These are phyloP conservation scores for Manis pentadactyla DNA, from an alignment of 2,797 vertebrate species.

Conservation along the genomic window DNA sequence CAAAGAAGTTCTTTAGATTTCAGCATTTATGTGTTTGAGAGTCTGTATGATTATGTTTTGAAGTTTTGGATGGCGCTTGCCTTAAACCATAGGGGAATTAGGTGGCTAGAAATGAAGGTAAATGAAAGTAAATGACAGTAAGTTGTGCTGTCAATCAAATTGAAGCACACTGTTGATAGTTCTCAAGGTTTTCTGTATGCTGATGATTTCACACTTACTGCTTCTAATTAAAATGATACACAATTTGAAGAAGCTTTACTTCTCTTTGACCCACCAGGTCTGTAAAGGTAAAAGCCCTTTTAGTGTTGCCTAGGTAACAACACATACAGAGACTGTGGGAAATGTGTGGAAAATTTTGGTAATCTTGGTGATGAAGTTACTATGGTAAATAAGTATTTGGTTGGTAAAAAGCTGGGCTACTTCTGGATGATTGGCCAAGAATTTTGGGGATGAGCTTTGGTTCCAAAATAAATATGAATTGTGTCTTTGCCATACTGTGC, in stretches of 20 bases:
- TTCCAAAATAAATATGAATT: constrained; percentile 61
- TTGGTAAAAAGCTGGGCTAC: constrained; percentile 55
- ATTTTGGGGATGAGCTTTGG: constrained; percentile 51
- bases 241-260: constrained; percentile 58
- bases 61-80: constrained; percentile 8
- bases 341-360: constrained; percentile 75
- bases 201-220: constrained; percentile 45
- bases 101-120: constrained; percentile 44
- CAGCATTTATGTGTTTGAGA: constrained; percentile 34
- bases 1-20: constrained; percentile 56
- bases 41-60: constrained; percentile 9
- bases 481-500: constrained; percentile 27
- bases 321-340: constrained; percentile 43
- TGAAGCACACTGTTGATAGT: constrained; percentile 14
- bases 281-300: constrained; percentile 60
- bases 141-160: constrained; percentile 39
- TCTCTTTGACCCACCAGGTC: constrained; percentile 54
- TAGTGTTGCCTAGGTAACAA: constrained; percentile 71
- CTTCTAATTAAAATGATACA: constrained; percentile 56
- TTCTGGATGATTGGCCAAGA: constrained; percentile 25
- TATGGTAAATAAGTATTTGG: constrained; percentile 66
- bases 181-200: constrained; percentile 50
- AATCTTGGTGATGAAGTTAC: constrained; percentile 68
- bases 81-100: constrained; percentile 16
- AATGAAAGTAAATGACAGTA: not conserved